These are phyloP conservation scores for Dicaeum eximium DNA, from an alignment of 2,113 vertebrate species.

Conservation along the genomic window DNA sequence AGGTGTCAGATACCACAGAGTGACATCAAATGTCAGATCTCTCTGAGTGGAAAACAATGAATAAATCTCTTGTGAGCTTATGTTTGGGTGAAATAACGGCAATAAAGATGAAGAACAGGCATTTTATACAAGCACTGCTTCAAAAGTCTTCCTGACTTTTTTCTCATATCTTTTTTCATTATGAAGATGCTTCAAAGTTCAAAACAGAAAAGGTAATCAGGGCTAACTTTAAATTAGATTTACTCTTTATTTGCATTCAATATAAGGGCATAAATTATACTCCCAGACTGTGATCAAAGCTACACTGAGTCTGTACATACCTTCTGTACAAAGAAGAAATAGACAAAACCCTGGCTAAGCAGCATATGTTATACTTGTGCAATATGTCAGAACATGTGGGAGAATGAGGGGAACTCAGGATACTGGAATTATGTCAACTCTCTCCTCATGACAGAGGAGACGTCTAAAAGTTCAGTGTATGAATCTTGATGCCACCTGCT, in stretches of 20 bases:
- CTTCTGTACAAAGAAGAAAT: background rate
- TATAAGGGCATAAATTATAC: background rate
- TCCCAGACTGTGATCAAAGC: background rate
- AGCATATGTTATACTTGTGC: background rate
- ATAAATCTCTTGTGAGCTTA: background rate
- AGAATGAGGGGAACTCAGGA: background rate
- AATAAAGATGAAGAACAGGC: background rate
- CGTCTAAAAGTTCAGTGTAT: background rate
- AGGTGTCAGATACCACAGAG: background rate
- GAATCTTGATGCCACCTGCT: background rate
- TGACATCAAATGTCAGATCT: background rate
- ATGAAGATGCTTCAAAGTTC: background rate
- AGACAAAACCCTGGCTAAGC: background rate
- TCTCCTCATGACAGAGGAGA: background rate
- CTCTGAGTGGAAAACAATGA: background rate
- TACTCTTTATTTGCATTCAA: background rate
- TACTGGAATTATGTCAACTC: background rate
- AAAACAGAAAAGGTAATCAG: background rate
- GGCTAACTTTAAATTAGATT: background rate
- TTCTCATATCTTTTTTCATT: background rate
- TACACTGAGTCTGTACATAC: background rate
- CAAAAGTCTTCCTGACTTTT: background rate
- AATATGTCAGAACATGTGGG: background rate
- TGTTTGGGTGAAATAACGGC: background rate
- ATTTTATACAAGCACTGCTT: background rate